A percentile compares a stretch with the other conserved stretches of the same genome.
These are phyloP conservation scores for Rhopalosiphum padi DNA, from an alignment of 1,140 invertebrate genomes.

Conservation along the genomic window DNA sequence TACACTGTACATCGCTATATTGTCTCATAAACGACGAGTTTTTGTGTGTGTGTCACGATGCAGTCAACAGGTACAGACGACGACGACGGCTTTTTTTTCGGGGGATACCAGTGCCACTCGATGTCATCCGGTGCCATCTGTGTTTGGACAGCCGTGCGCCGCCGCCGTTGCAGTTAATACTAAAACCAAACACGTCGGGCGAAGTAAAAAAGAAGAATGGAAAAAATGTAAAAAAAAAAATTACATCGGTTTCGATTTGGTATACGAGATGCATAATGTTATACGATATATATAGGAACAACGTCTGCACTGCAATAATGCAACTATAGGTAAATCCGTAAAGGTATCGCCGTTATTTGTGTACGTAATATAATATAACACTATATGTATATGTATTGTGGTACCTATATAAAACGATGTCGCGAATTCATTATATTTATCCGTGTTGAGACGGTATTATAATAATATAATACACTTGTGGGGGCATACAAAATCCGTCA, in stretches of 20 bases:
- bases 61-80: conserved; percentile 15
- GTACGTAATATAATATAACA: not conserved
- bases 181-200: not conserved
- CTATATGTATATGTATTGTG: not conserved
- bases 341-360: not conserved
- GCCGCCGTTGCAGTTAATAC: conserved; percentile 2
- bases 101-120: not conserved
- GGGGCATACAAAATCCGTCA: not conserved
- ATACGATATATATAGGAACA: too few species aligned
- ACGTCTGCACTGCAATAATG: too few species aligned
- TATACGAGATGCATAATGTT: not conserved
- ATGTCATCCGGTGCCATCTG: conserved; percentile 41
- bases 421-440: not conserved
- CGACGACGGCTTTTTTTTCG: not conserved
- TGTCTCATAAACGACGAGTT: not conserved
- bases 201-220: not conserved
- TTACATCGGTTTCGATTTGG: not conserved
- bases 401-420: not conserved
- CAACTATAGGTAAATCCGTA: not conserved
- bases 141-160: conserved; percentile 21
- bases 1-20: not conserved
- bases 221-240: not conserved
- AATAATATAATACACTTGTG: not conserved
- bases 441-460: not conserved
- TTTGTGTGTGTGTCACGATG: not conserved